A percentile compares a stretch with the other conserved stretches of the same genome.
Evolutionary conservation across 2,113 vertebrate genomes (phyloP).

Genomic region (Mystacornis crossleyi): DNA sequence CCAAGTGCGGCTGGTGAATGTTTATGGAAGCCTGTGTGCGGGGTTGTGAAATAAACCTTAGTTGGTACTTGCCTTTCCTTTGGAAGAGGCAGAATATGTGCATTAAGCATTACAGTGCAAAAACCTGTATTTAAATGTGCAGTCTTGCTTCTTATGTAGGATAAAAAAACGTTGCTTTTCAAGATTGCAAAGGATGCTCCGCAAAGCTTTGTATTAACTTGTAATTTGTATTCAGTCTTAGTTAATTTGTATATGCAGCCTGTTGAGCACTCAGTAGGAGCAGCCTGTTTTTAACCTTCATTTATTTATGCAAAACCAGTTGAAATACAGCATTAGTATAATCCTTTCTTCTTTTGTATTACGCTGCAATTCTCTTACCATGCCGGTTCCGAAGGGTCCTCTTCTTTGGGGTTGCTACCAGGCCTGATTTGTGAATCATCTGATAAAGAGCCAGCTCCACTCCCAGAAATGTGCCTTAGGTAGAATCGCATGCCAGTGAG

Average conservation of each 20-base stretch:
- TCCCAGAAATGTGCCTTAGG: constrained; percentile 24
- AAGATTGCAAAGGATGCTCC: not conserved
- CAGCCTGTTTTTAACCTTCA: not conserved
- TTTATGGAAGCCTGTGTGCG: not conserved
- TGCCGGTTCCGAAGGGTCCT: not conserved
- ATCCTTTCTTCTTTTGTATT: constrained; percentile 25
- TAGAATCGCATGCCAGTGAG: constrained; percentile 5
- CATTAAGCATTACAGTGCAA: not conserved
- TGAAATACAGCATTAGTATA: not conserved
- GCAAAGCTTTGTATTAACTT: not conserved
- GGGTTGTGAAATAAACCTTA: not conserved
- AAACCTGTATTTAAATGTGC: not conserved
- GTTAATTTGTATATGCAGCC: not conserved
- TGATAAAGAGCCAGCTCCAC: constrained; percentile 36
- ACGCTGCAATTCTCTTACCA: not conserved
- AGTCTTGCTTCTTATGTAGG: not conserved
- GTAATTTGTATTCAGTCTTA: not conserved
- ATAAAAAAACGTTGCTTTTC: not conserved
- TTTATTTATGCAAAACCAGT: constrained; percentile 45
- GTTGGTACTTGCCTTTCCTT: not conserved
- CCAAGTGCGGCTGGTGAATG: not conserved
- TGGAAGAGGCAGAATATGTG: not conserved
- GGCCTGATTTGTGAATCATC: constrained; percentile 50
- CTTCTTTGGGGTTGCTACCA: not conserved
- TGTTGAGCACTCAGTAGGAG: not conserved